Evolutionary conservation across 2,888 invertebrate species (phyloP).

Genomic region (Tipula helvola): DNA sequence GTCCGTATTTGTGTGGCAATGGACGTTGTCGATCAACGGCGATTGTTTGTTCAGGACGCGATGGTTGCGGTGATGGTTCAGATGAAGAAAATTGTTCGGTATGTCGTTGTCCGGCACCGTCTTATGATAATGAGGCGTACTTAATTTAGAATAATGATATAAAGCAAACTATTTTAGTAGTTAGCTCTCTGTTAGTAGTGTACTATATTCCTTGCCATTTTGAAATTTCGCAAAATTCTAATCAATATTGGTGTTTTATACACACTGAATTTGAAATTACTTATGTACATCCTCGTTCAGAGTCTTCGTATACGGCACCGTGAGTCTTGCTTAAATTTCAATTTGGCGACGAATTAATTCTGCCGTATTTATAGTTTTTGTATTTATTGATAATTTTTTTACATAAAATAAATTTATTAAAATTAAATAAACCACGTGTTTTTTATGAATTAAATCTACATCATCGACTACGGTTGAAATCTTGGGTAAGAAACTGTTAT

Average conservation of each 20-base stretch:
- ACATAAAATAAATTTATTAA: not conserved
- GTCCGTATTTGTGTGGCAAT: constrained; percentile 76
- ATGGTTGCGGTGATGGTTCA: constrained; percentile 84
- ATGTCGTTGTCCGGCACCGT: constrained; percentile 56
- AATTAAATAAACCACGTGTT: not conserved
- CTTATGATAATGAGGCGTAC: not conserved
- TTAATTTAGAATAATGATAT: not conserved
- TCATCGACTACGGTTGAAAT: too few relatives aligned
- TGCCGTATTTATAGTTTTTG: not conserved
- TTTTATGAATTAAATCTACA: too few relatives aligned
- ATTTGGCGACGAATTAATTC: not conserved
- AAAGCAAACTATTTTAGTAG: not conserved
- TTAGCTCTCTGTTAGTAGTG: not conserved
- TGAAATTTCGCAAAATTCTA: not conserved
- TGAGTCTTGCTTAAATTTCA: not conserved
- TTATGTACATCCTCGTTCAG: not conserved
- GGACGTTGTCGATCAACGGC: constrained; percentile 81
- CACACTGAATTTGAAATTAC: too few relatives aligned
- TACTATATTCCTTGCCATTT: not conserved
- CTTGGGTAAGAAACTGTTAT: too few relatives aligned
- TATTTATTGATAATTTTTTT: not conserved
- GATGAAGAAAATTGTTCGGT: constrained; percentile 76
- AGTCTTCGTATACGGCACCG: not conserved
- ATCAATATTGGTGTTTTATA: not conserved
- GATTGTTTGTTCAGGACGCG: constrained; percentile 77